Percentiles rank a stretch among this genome's conserved stretches.
These are phyloP conservation scores for Apocrypta bakeri DNA, from an alignment of 1,140 invertebrate genomes.

Conservation along the genomic window DNA sequence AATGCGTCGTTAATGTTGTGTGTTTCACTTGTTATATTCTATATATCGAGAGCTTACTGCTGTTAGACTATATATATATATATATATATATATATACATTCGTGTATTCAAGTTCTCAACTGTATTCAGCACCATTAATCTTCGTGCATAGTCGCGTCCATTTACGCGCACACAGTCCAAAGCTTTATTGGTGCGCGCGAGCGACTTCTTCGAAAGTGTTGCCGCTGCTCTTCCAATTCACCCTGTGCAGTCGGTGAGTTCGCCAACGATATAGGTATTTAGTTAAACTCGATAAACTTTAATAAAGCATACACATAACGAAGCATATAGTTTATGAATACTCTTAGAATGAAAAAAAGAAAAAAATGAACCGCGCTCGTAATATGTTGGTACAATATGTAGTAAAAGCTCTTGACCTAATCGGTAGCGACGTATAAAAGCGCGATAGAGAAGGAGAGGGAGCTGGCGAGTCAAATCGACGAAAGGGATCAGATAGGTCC, in stretches of 20 bases:
- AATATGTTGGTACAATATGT: too few relatives aligned
- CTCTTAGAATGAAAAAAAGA: too few relatives aligned
- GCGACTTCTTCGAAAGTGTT: background rate
- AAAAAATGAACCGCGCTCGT: too few relatives aligned
- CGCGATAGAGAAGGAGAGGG: too few relatives aligned
- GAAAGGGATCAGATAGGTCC: too few relatives aligned
- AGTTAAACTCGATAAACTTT: background rate
- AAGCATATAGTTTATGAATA: too few relatives aligned
- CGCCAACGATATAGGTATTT: background rate
- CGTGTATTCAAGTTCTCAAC: background rate
- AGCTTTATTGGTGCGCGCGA: background rate
- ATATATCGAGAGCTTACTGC: background rate
- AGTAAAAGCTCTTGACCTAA: too few relatives aligned
- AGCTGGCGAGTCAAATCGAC: too few relatives aligned
- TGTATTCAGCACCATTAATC: slow-evolving; percentile 21
- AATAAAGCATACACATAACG: background rate
- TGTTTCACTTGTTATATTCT: background rate
- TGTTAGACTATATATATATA: too few relatives aligned
- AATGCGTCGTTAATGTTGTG: slow-evolving; percentile 19
- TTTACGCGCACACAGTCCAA: background rate
- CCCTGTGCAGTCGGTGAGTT: background rate
- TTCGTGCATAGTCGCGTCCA: background rate
- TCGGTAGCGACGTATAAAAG: too few relatives aligned
- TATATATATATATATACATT: too few relatives aligned
- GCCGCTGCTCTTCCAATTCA: background rate